Evolutionary conservation across 2,797 vertebrate genomes (phyloP).

Genomic region (Rhabdophis nuchalis): DNA sequence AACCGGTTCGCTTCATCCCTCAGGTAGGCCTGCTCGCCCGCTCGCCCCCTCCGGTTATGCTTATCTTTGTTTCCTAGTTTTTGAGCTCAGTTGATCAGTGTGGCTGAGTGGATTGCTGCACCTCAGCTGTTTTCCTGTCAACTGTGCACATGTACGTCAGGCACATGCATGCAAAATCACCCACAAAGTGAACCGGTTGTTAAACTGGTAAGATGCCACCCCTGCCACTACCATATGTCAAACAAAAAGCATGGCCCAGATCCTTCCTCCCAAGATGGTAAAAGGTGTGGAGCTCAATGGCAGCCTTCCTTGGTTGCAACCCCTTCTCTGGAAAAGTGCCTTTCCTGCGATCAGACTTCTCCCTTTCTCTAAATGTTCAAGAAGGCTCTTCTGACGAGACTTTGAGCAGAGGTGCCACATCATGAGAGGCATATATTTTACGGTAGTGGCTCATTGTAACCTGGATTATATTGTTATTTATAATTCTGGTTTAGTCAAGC

Average conservation of each 20-base stretch:
- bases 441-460: background rate
- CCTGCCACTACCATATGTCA: too few species aligned
- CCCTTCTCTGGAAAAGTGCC: background rate
- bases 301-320: background rate
- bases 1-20: too few species aligned
- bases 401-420: background rate
- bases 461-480: background rate
- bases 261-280: background rate
- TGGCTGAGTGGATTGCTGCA: too few species aligned
- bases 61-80: too few species aligned
- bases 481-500: background rate
- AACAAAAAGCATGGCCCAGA: background rate
- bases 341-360: background rate
- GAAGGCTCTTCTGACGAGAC: background rate
- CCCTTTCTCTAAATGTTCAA: background rate
- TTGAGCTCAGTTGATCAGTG: too few species aligned
- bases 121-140: too few species aligned
- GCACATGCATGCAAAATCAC: too few species aligned
- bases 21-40: too few species aligned
- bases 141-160: too few species aligned
- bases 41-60: too few species aligned
- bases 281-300: background rate
- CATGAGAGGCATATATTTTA: background rate
- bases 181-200: too few species aligned
- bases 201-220: too few species aligned